Base-by-base conservation (phyloP, 1,140 invertebrate genomes). In the Sesamia nonagrioides region DNA sequence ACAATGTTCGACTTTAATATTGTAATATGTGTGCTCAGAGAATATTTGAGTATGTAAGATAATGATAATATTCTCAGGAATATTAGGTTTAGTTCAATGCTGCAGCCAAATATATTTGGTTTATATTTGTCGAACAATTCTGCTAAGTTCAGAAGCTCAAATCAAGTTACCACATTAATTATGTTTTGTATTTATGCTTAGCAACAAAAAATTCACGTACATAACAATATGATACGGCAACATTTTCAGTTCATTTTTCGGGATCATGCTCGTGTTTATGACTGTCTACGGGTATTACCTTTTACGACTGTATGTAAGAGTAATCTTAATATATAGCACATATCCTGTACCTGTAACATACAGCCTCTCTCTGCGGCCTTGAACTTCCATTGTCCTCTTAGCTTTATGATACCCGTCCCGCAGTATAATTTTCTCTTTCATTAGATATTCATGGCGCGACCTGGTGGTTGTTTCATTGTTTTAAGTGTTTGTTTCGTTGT, bases 401-500 rank as follows among this genome's bases (percentile, higher is more conserved):
- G 15, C 45, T 75, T 61, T 75, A 75, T 48, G 40, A 60, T 33
- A 15, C 40, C 33, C 35, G 15, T 48, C 58, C 11, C 50, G 11
- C 52, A 61, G 72, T 48, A 71, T 75, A 58, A 63, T 75, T 77
- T 54, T 56, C 37, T 37, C 40, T 58, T 77, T 77, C 63, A 77
- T 77, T 69, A 21, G 52, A 21, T 69, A 77, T 77, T 68, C 60
- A 77, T 42, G 52, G 18, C 18, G 18, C 8, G 15, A n/a, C 50
- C 15, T 50, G 71, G 50, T 56, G 8, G 35, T 50, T 56, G 76
- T 58, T 54, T 45, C 27, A 78, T 71, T 71, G 63, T 78, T 78
- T 50, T 17, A 35, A 76, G 21, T 45, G 63, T 68, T 77, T 68
- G 48, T 66, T 77, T 68, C 35, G 18, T 33, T 45, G 72, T 35